These are phyloP conservation scores for Pemphredon lugubris DNA, from an alignment of 2,888 invertebrate species.

Conservation along the genomic window DNA sequence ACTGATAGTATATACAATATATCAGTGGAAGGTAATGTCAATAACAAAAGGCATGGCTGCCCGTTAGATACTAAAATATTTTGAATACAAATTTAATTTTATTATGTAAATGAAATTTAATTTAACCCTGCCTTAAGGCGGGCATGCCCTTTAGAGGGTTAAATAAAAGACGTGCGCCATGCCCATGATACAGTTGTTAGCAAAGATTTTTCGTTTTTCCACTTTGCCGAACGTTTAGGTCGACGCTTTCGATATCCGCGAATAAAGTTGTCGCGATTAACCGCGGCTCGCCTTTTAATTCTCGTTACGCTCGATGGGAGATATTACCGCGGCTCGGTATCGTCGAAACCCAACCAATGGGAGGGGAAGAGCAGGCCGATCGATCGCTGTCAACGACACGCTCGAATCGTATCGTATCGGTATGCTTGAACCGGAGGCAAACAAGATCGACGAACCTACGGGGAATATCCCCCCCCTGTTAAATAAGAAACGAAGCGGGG, in stretches of 20 bases:
- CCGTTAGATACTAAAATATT: too few relatives aligned
- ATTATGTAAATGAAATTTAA: too few relatives aligned
- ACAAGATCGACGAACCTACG: background rate
- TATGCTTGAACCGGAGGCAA: background rate
- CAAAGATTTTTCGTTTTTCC: too few relatives aligned
- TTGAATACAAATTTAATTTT: too few relatives aligned
- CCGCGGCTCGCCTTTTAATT: slow-evolving; percentile 63
- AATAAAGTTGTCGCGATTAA: slow-evolving; percentile 51
- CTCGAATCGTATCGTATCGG: slow-evolving; percentile 13
- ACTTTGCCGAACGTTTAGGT: too few relatives aligned
- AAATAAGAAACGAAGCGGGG: background rate
- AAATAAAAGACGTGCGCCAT: too few relatives aligned
- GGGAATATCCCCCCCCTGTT: background rate
- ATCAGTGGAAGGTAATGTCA: too few relatives aligned
- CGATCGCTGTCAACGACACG: slow-evolving; percentile 58
- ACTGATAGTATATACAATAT: too few relatives aligned
- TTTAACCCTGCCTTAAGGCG: too few relatives aligned
- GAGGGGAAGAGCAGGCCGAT: slow-evolving; percentile 39
- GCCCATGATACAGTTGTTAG: too few relatives aligned
- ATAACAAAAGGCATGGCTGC: too few relatives aligned
- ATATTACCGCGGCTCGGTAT: slow-evolving; percentile 49
- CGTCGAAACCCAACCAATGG: slow-evolving; percentile 16
- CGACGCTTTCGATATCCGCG: background rate
- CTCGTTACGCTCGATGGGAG: slow-evolving; percentile 52
- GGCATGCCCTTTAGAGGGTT: too few relatives aligned